Evolutionary conservation across 2,797 vertebrate genomes (phyloP), one percentile per base, ranked within the genome.

Genomic region (Siniperca undulata): DNA sequence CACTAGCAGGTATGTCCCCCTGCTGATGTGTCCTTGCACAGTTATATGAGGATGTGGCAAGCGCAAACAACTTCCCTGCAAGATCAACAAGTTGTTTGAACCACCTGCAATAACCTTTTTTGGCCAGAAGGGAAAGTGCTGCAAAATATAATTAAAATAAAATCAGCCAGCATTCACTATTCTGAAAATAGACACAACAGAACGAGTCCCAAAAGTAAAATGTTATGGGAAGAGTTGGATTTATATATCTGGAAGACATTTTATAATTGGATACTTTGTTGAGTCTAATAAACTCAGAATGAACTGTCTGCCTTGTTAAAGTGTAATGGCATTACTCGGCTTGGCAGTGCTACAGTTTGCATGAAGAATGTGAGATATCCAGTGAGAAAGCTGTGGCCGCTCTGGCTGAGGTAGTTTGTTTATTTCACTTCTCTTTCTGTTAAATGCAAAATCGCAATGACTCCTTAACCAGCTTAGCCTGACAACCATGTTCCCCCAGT

Each of bases 381-480:
- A 22, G 46, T 56, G 50, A 61, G 81, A 76, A 66, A 68, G 56
- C 80, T 55, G 59, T 8, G 16, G 52, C n/a, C 4, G 11, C 80
- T 82, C 53, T 50, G 72, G 40, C 64, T 46, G 27, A 53, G 27
- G 7, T 2, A 3, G 16, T 73, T 86, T 86, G 16, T 87, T 89
- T 77, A 83, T 86, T 82, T 58, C 2, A 2, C 30, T 70, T 91
- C 76, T 76, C 24, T 89, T 81, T 80, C 76, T 70, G 34, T 72
- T 77, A 14, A 86, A 88, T 70, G 50, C 44, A 66, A 80, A 84
- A 80, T 68, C 77, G 79, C 77, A 86, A 38, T 83, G 66, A 82
- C 69, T 83, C 65, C 7, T 42, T 44, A 67, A 70, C 81, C 74
- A 73, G 60, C 68, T 78, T 80, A 68, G 81, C 77, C 69, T 38